Percentiles rank a stretch among this genome's conserved stretches.
Evolutionary conservation across 2,888 invertebrate genomes (phyloP).

Genomic region (Hypomecis atomaria): DNA sequence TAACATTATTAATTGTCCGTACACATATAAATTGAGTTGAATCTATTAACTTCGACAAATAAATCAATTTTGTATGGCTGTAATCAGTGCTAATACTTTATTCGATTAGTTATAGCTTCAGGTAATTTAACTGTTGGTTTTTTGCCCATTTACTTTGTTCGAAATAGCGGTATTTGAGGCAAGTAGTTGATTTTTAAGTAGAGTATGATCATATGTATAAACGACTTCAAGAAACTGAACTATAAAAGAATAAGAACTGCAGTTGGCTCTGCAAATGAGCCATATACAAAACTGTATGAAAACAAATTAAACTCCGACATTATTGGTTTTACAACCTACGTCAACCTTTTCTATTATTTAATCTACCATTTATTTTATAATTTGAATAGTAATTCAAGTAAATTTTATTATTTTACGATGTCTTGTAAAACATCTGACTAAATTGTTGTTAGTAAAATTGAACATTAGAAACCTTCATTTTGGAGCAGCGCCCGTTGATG

Average conservation of each 20-base stretch:
- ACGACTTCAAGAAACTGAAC: too few relatives aligned
- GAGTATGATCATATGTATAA: too few relatives aligned
- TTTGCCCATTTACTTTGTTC: background rate
- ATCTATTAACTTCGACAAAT: conserved; percentile 32
- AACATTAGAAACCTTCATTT: background rate
- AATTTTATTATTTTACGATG: background rate
- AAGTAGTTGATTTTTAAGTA: background rate
- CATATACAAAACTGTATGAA: too few relatives aligned
- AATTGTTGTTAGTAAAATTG: conserved; percentile 3
- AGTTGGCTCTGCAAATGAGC: too few relatives aligned
- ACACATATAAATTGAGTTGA: conserved; percentile 34
- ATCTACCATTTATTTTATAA: background rate
- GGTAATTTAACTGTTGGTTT: conserved; percentile 21
- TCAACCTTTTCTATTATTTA: background rate
- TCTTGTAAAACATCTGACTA: background rate
- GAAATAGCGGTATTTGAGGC: conserved; percentile 6
- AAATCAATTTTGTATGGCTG: conserved; percentile 36
- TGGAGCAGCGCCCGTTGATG: conserved; percentile 31
- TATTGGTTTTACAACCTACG: background rate
- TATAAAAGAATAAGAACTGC: too few relatives aligned
- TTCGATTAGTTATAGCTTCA: conserved; percentile 24
- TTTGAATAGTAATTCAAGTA: conserved; percentile 1
- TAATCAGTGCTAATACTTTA: conserved; percentile 31
- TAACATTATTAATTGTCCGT: conserved; percentile 34
- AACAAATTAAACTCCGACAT: too few relatives aligned